Evolutionary conservation across 2,797 vertebrate species (phyloP), one percentile per base, ranked within the genome.

Genomic region (Dryobates pubescens): DNA sequence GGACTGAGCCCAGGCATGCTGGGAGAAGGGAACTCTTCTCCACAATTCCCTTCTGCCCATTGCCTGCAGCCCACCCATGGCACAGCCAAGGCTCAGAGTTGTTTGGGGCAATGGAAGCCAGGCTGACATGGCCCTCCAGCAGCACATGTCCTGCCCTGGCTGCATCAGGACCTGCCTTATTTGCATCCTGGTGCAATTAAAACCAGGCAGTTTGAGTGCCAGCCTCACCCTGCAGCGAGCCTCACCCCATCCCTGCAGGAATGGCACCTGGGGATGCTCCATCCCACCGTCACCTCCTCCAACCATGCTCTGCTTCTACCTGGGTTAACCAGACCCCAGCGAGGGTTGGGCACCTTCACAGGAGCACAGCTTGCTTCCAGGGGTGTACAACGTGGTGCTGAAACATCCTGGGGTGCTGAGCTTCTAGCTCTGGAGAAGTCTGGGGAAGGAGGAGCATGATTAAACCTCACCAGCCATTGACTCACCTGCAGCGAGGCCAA

Each of bases 231-330:
- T 56, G 82, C 90, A 69, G 75, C 79, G 56, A 41, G 26, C n/a
- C 47, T 88, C 27, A 3, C 34, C 71, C 74, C 29, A 7, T 61
- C 56, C 51, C 75, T 29, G 68, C 62, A 11, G 49, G 79, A 87
- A 27, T 9, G 1, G 6, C 13, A 3, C 47, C 11, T 10, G 4
- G 36, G 34, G 13, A 30, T 20, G 38, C 38, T 30, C 62, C 38
- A 20, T 41, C 71, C 68, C 57, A 6, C 14, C 18, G 4, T 1
- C 0, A 0, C 3, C 2, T 51, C 63, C 51, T 59, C 45, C 1
- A 1, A n/a, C 26, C 16, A 0, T 0, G 2, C 22, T 16, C 64
- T 34, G 43, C 64, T 51, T 47, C 79, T 79, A 54, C 41, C 29
- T 17, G 3, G 1, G 29, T 62, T 43, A 6, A 29, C 36, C 9